phyloP scores from a whole-genome alignment of 2,888 invertebrate species.

The Yponomeuta sedellus region DNA sequence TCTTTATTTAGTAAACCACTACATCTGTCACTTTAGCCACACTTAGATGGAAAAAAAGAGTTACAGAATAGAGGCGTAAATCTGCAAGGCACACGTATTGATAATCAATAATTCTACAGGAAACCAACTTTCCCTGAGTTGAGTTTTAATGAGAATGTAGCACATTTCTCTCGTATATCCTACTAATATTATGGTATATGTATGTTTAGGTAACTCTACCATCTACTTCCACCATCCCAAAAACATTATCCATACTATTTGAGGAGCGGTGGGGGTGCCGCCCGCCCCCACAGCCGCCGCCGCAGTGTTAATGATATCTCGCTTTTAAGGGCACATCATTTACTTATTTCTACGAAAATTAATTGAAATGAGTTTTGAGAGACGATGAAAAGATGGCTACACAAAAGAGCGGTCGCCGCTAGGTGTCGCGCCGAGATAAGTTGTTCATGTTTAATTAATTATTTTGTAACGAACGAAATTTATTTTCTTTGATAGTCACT shows the following conservation, averaged over 20 bases:
- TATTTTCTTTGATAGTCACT: slow-evolving; percentile 59
- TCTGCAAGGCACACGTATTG: too few relatives aligned
- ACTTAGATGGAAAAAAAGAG: too few relatives aligned
- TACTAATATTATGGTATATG: background rate
- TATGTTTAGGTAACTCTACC: background rate
- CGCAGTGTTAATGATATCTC: slow-evolving; percentile 73
- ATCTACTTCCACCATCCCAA: background rate
- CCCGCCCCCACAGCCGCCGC: slow-evolving; percentile 31
- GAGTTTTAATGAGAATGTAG: background rate
- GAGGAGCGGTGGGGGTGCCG: slow-evolving; percentile 18
- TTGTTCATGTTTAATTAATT: slow-evolving; percentile 72
- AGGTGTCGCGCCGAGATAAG: slow-evolving; percentile 73
- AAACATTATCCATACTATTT: slow-evolving; percentile 19
- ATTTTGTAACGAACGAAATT: slow-evolving; percentile 58
- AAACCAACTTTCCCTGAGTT: too few relatives aligned
- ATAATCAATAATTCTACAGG: too few relatives aligned
- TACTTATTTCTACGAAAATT: slow-evolving; percentile 74
- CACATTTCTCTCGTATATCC: background rate
- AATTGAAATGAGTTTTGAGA: slow-evolving; percentile 73
- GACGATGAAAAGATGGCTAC: slow-evolving; percentile 69
- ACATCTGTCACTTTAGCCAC: too few relatives aligned
- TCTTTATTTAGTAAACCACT: too few relatives aligned
- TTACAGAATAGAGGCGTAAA: too few relatives aligned
- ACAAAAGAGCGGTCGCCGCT: slow-evolving; percentile 69
- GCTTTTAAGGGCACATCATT: slow-evolving; percentile 73